Conservation (phyloP, 92 coral and sea anemone species). For the Phenganax subtilis region DNA sequence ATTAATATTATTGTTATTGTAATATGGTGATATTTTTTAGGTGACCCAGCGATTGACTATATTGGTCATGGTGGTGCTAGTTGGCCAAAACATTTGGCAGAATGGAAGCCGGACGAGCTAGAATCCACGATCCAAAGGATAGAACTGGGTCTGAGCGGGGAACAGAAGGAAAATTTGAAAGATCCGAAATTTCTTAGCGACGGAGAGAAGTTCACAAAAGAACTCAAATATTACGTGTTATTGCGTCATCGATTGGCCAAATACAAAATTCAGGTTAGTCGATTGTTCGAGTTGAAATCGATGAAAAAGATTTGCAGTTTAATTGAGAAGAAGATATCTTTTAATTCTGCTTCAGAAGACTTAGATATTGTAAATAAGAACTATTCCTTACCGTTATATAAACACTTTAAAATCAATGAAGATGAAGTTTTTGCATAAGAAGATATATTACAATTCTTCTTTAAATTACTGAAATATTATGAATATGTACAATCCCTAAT, state of each 20-base stretch:
- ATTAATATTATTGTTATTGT: too few relatives aligned
- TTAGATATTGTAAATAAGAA: too few relatives aligned
- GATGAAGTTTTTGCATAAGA: too few relatives aligned
- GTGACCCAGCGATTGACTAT: slow-evolving; percentile 86
- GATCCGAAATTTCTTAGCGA: slow-evolving; percentile 49
- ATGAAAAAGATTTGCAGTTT: too few relatives aligned
- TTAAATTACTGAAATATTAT: too few relatives aligned
- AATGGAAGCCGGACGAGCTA: slow-evolving; percentile 40
- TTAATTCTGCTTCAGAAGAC: too few relatives aligned
- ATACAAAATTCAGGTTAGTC: slow-evolving; percentile 60
- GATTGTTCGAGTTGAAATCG: too few relatives aligned
- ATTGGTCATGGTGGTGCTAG: slow-evolving; percentile 79
- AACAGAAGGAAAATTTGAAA: slow-evolving; percentile 42
- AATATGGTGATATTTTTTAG: slow-evolving; percentile 28
- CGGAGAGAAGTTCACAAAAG: slow-evolving; percentile 38
- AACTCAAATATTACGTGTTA: slow-evolving; percentile 57
- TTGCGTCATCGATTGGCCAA: slow-evolving; percentile 76
- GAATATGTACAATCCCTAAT: too few relatives aligned
- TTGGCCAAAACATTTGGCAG: background rate
- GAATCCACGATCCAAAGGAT: slow-evolving; percentile 52
- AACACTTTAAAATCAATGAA: too few relatives aligned
- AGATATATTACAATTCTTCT: too few relatives aligned
- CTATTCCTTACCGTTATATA: too few relatives aligned
- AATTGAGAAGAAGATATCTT: too few relatives aligned
- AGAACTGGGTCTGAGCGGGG: slow-evolving; percentile 51